These are phyloP conservation scores for Limulus polyphemus DNA, from an alignment of 2,888 invertebrate genomes.

Conservation along the genomic window DNA sequence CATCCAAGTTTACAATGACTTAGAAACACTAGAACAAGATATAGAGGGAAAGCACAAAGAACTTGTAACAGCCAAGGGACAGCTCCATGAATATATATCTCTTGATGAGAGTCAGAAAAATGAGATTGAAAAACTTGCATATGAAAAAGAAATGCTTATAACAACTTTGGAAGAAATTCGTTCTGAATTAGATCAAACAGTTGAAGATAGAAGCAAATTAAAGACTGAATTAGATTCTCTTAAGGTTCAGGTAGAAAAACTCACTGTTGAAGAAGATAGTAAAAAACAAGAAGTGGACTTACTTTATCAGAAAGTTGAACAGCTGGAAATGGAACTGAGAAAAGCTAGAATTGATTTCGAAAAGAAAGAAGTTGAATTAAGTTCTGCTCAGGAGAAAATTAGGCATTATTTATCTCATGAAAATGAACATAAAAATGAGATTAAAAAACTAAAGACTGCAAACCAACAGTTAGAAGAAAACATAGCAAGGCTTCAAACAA, in stretches of 20 bases:
- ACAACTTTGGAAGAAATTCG: not conserved
- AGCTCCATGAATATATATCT: conserved; percentile 41
- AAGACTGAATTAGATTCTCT: not conserved
- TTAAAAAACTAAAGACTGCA: not conserved
- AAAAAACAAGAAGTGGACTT: not conserved
- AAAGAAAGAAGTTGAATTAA: not conserved
- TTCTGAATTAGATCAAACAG: not conserved
- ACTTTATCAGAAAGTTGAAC: not conserved
- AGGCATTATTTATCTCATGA: not conserved
- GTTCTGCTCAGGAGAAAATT: not conserved
- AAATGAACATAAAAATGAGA: not conserved
- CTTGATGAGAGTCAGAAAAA: not conserved
- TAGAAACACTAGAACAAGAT: conserved; percentile 45
- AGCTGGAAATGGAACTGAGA: not conserved
- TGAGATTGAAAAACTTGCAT: not conserved
- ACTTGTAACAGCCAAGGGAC: conserved; percentile 76
- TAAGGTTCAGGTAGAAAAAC: not conserved
- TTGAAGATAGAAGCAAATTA: not conserved
- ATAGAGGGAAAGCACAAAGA: too few relatives aligned
- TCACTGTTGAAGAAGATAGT: not conserved
- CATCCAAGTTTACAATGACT: conserved; percentile 41
- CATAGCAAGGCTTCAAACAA: not conserved
- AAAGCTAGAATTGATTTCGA: not conserved
- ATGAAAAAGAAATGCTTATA: not conserved
- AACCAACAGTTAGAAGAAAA: not conserved